Evolutionary conservation across 2,113 vertebrate species (phyloP).

Genomic region (Chionomys nivalis): DNA sequence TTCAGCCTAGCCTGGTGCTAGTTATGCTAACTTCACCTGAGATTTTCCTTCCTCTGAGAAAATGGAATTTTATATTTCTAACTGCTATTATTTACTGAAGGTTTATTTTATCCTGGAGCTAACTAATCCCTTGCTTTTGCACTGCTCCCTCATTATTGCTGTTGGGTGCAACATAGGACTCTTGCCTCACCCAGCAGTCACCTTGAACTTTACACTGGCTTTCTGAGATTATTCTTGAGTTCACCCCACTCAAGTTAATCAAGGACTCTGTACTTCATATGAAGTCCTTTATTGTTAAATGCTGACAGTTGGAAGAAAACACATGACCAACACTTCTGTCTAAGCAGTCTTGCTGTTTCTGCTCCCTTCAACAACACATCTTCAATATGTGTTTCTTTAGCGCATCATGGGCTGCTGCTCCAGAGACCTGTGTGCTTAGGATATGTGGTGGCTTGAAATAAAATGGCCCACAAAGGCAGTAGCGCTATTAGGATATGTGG

Average conservation of each 20-base stretch:
- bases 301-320: neutral
- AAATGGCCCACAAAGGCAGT: neutral
- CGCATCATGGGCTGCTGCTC: neutral
- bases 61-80: neutral
- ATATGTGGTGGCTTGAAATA: neutral
- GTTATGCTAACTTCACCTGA: neutral
- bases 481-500: neutral
- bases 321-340: neutral
- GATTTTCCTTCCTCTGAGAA: neutral
- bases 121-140: neutral
- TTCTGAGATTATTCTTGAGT: neutral
- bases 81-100: neutral
- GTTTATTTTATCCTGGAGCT: conserved; percentile 7
- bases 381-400: neutral
- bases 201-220: neutral
- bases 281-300: neutral
- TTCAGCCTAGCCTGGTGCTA: neutral
- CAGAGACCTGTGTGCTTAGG: neutral
- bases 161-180: neutral
- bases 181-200: neutral
- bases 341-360: neutral
- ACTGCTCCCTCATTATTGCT: neutral
- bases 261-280: neutral
- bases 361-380: neutral
- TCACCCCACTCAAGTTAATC: neutral